Conservation (phyloP, 2,888 invertebrate species). For the Dorcus hopei region DNA sequence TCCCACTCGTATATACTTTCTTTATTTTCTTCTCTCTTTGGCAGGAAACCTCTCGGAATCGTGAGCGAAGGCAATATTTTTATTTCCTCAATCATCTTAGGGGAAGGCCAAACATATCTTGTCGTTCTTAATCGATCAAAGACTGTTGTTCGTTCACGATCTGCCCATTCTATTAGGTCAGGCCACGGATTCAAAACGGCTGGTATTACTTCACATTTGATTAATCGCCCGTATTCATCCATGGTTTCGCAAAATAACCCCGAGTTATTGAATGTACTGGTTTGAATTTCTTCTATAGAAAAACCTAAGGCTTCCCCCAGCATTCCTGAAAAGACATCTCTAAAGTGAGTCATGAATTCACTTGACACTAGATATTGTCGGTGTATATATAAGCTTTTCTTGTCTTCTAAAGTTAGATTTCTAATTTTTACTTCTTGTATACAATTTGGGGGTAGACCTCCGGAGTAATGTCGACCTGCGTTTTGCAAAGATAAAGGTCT, state of each 20-base stretch:
- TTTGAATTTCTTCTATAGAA: conserved; percentile 52
- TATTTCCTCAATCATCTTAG: conserved; percentile 63
- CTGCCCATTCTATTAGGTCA: conserved; percentile 65
- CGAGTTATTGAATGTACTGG: conserved; percentile 61
- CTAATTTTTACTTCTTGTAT: conserved; percentile 52
- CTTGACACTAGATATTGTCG: conserved; percentile 60
- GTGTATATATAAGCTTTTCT: conserved; percentile 34
- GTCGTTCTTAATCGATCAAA: conserved; percentile 57
- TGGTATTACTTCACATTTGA: conserved; percentile 66
- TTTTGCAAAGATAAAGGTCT: conserved; percentile 53
- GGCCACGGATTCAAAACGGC: conserved; percentile 73
- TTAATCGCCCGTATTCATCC: conserved; percentile 47
- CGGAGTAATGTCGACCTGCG: conserved; percentile 47
- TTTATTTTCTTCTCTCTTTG: conserved; percentile 59
- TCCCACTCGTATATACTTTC: conserved; percentile 73
- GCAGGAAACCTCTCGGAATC: conserved; percentile 67
- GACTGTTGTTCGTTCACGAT: conserved; percentile 57
- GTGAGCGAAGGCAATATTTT: conserved; percentile 65
- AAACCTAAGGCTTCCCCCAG: conserved; percentile 61
- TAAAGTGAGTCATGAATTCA: conserved; percentile 68
- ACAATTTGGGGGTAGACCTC: conserved; percentile 55
- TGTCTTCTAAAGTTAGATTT: conserved; percentile 32
- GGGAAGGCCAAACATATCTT: conserved; percentile 67
- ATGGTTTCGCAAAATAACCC: conserved; percentile 61
- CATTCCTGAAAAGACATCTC: conserved; percentile 57